Evolutionary conservation across 2,113 vertebrate genomes (phyloP).

Genomic region (Eidolon helvum): DNA sequence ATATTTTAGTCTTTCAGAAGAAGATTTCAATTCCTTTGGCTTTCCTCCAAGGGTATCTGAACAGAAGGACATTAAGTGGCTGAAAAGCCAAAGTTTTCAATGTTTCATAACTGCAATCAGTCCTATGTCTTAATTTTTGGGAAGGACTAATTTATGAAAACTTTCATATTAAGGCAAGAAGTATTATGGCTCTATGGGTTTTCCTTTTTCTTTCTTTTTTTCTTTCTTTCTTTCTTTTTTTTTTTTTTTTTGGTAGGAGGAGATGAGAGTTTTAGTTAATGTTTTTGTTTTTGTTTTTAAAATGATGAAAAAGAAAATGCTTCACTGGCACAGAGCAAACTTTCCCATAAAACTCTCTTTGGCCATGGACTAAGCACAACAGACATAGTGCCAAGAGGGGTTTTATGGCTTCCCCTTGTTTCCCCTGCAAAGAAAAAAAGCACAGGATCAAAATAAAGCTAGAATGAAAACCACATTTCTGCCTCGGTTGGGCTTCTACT

Average conservation of each 20-base stretch:
- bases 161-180: constrained; percentile 2
- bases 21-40: constrained; percentile 8
- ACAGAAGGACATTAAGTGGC: background rate
- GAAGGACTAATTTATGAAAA: constrained; percentile 29
- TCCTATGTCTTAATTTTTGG: constrained; percentile 32
- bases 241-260: background rate
- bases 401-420: constrained; percentile 32
- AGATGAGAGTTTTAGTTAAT: constrained; percentile 31
- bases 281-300: constrained; percentile 68
- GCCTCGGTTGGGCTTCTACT: constrained; percentile 8
- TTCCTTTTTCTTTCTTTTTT: background rate
- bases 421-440: constrained; percentile 1
- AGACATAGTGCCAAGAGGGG: constrained; percentile 41
- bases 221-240: too few species aligned
- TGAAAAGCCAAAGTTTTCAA: constrained; percentile 37
- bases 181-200: background rate
- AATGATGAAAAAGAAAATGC: constrained; percentile 62
- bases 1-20: constrained; percentile 32
- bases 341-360: constrained; percentile 71
- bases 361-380: constrained; percentile 64
- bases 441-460: constrained; percentile 54
- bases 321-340: constrained; percentile 51
- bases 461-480: constrained; percentile 64
- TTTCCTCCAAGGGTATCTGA: constrained; percentile 6
- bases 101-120: constrained; percentile 32